Base-by-base conservation (phyloP, 2,797 vertebrate genomes). In the Acropternis orthonyx region DNA sequence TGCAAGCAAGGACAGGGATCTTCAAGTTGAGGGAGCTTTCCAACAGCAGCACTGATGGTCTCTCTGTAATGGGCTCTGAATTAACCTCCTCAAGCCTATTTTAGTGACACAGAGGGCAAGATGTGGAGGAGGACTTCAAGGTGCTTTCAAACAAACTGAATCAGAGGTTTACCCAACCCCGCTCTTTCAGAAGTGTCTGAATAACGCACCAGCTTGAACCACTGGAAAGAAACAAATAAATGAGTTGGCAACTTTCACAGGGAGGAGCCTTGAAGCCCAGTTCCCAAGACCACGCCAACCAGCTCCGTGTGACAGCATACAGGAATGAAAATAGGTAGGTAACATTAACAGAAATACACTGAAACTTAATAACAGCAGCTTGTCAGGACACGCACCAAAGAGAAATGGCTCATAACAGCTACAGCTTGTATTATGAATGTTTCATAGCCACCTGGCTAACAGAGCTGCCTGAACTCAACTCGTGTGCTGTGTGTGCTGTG, bases 321-420 rank as follows among this genome's bases (percentile, higher is more conserved):
- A 96, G 96, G 94, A 97, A 97, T 97, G 97, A 97, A 97, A 88
- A 95, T 92, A 96, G 96, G 95, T 95, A 97, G 97, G 95, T 96
- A 97, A 97, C 95, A 95, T 97, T 97, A 97, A 97, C 95, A 98
- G 97, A 97, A 97, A 97, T 69, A 91, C 92, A 96, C 96, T 96
- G 97, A 97, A 97, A 96, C 95, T 95, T 95, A 97, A 97, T 97
- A 97, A 94, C 96, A 95, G 85, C 84, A 80, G 96, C 96, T 92
- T 96, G 97, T 97, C 95, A 92, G 95, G 96, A 96, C 98, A 97
- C 3, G 97, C 75, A 95, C 73, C 30, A 55, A 87, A 93, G 91
- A 92, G 91, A 95, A 97, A 92, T 96, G 94, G 94, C 92, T 97
- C 96, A 95, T 88, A 97, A 97, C 97, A 97, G 96, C 95, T 97